These are phyloP conservation scores for Ormyrus rosae DNA, from an alignment of 2,888 invertebrate genomes.

Conservation along the genomic window DNA sequence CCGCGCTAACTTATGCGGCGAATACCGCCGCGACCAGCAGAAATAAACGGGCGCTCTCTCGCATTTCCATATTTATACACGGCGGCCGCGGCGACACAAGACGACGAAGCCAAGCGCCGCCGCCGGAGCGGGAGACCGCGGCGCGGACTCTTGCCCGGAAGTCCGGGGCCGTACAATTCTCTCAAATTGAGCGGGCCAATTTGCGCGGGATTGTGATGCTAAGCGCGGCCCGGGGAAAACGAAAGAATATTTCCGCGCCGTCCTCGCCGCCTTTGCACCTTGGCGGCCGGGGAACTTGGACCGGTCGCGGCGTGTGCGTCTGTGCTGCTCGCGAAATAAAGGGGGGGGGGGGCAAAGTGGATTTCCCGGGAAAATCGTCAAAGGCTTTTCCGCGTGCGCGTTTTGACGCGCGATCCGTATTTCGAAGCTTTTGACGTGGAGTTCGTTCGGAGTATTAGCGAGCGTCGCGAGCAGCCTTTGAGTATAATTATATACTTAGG, in stretches of 20 bases:
- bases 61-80: constrained; percentile 65
- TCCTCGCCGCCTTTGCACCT: background rate
- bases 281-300: too few relatives aligned
- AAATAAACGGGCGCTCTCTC: constrained; percentile 47
- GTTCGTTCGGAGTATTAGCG: too few relatives aligned
- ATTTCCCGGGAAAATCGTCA: too few relatives aligned
- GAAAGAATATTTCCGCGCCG: constrained; percentile 52
- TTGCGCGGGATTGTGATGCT: constrained; percentile 70
- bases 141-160: constrained; percentile 34
- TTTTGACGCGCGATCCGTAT: too few relatives aligned
- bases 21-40: constrained; percentile 32
- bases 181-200: constrained; percentile 68
- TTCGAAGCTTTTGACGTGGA: too few relatives aligned
- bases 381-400: too few relatives aligned
- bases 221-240: constrained; percentile 58
- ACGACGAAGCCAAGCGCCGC: constrained; percentile 9
- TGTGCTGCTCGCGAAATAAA: too few relatives aligned
- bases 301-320: too few relatives aligned
- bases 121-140: constrained; percentile 6
- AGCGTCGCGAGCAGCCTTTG: too few relatives aligned
- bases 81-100: constrained; percentile 12
- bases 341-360: too few relatives aligned
- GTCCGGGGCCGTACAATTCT: constrained; percentile 32
- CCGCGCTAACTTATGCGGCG: constrained; percentile 42
- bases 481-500: too few relatives aligned